Evolutionary conservation across 2,888 invertebrate species (phyloP).

Genomic region (Scaptodrosophila latifasciaeformis): DNA sequence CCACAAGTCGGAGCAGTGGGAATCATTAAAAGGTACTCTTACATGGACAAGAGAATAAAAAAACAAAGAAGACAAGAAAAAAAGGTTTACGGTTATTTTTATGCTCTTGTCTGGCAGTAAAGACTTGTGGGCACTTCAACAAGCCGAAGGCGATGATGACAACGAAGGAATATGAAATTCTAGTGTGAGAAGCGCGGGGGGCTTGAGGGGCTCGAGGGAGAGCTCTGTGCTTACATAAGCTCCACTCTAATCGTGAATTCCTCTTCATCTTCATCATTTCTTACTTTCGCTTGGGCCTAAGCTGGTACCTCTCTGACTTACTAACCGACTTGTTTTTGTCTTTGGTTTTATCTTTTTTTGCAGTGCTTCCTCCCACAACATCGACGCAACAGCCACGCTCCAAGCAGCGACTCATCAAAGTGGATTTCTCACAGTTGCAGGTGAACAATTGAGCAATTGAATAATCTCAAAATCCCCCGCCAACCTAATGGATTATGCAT

Average conservation of each 20-base stretch:
- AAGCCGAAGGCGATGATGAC: too few relatives aligned
- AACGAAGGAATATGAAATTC: too few relatives aligned
- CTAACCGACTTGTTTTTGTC: slow-evolving; percentile 7
- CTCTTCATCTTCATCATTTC: too few relatives aligned
- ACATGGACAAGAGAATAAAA: too few relatives aligned
- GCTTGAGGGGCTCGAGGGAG: too few relatives aligned
- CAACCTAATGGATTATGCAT: slow-evolving; percentile 1
- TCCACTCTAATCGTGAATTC: slow-evolving; percentile 6
- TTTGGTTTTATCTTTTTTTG: slow-evolving; percentile 36
- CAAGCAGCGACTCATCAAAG: slow-evolving; percentile 84
- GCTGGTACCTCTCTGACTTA: slow-evolving; percentile 22
- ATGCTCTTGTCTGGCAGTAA: neutral
- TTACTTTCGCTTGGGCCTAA: slow-evolving; percentile 19
- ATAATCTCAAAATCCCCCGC: neutral
- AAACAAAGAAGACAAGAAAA: neutral
- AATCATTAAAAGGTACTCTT: too few relatives aligned
- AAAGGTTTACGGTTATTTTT: neutral
- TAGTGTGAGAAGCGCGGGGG: too few relatives aligned
- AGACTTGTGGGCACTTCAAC: too few relatives aligned
- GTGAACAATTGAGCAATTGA: slow-evolving; percentile 74
- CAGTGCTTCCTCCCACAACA: slow-evolving; percentile 74
- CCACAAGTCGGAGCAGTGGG: too few relatives aligned
- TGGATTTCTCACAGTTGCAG: slow-evolving; percentile 86
- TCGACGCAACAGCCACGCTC: slow-evolving; percentile 70
- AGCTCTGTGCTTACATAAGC: slow-evolving; percentile 28